phyloP scores from a whole-genome alignment of 2,113 vertebrate genomes.

The Tetrax tetrax region DNA sequence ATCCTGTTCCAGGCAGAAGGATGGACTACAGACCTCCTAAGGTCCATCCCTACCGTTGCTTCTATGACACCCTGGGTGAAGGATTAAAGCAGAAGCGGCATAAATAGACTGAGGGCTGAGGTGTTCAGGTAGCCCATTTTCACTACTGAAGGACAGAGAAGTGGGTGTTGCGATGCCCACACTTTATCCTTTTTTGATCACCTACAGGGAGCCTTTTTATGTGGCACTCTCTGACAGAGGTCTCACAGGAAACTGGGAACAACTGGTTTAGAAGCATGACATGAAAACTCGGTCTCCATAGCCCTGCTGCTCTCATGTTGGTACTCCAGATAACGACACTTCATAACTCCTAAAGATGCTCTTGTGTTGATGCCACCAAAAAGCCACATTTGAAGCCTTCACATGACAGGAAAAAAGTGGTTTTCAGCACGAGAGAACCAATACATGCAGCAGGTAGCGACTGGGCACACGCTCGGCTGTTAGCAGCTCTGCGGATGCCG shows the following conservation, averaged over 20 bases:
- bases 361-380: not conserved
- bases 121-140: not conserved
- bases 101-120: not conserved
- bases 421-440: not conserved
- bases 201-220: not conserved
- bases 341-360: not conserved
- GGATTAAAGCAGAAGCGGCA: not conserved
- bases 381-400: not conserved
- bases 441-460: not conserved
- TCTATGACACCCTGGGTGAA: not conserved
- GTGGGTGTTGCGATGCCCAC: not conserved
- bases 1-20: not conserved
- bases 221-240: not conserved
- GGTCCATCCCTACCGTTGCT: not conserved
- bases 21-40: not conserved
- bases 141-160: not conserved
- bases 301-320: not conserved
- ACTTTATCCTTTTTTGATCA: not conserved
- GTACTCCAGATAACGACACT: not conserved
- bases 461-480: not conserved
- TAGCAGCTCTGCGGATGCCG: conserved; percentile 5
- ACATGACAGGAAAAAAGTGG: not conserved
- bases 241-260: not conserved
- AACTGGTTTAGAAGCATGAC: not conserved
- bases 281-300: not conserved